Base-by-base conservation (phyloP, 1,140 invertebrate genomes). In the Diorhabda carinulata region DNA sequence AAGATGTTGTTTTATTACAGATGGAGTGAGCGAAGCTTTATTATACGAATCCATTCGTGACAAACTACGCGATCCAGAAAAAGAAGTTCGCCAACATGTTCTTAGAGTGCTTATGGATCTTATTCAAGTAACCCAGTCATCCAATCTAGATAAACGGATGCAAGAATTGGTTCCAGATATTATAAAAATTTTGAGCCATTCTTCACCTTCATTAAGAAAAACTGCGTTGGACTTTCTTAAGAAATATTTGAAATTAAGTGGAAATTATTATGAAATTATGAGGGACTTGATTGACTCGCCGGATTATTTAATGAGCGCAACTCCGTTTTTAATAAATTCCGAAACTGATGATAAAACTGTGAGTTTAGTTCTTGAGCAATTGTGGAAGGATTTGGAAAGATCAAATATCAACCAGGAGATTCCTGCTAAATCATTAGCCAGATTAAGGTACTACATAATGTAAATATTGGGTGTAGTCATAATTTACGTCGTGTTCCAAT, bases 71-170 rank as follows among this genome's bases (percentile, higher is more conserved):
- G 89, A 92, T 80, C 90, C 90, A 0, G 91, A 93, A 80, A 91
- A 90, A 88, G 90, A 92, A 79, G 91, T 93, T 10, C 85, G 92
- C 3, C 88, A 92, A 59, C 91, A 93, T 77, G 91, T 91, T 25
- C 80, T 92, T 2, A 81, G 91, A 64, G 91, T 93, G 4, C 83
- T 93, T 3, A 86, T 87, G 6, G 91, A 93, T 79, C 82, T 92
- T 40, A 80, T 93, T 5, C 89, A 91, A 0, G 87, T 90, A 10
- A 83, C 91, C 66, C 84, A 85, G 8, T 68, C 67, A 42, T 83
- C 87, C 59, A 82, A 84, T 43, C 83, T 92, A 4, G 89, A 91
- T 65, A 83, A 85, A 64, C 79, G 86, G 56, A 84, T 88, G 79
- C 79, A 82, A 66, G 79, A 82, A 10, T 83, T 92, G 5, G 83